Conservation (phyloP, 2,113 vertebrate genomes). For the Melanostigma gelatinosum region DNA sequence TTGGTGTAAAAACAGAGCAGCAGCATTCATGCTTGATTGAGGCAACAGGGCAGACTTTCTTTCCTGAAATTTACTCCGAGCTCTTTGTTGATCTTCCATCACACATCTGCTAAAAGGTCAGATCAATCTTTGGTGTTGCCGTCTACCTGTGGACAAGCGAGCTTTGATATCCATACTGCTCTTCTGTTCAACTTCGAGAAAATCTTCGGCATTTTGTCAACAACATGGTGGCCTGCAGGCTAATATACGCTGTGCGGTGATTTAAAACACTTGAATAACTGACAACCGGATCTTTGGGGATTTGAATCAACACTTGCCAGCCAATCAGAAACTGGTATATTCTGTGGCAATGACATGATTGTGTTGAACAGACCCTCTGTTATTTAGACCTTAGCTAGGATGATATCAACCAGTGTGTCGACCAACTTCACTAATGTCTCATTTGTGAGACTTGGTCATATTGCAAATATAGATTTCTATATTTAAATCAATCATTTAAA, state of each 20-base stretch:
- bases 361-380: not conserved
- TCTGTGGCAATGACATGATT: not conserved
- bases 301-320: not conserved
- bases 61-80: not conserved
- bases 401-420: not conserved
- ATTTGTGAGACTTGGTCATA: not conserved
- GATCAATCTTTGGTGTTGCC: constrained; percentile 8
- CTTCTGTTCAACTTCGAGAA: constrained; percentile 4
- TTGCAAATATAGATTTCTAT: not conserved
- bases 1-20: not conserved
- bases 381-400: too few species aligned
- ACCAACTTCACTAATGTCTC: not conserved
- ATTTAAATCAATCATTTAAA: not conserved
- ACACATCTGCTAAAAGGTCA: constrained; percentile 38
- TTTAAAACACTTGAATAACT: not conserved
- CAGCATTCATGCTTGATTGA: constrained; percentile 7
- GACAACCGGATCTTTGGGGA: not conserved
- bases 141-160: constrained; percentile 8
- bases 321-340: not conserved
- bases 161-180: constrained; percentile 6
- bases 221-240: not conserved
- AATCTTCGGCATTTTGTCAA: not conserved
- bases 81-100: constrained; percentile 14
- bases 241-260: not conserved
- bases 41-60: constrained; percentile 8